phyloP scores from a whole-genome alignment of 2,888 invertebrate genomes.

The Hyalella azteca region DNA sequence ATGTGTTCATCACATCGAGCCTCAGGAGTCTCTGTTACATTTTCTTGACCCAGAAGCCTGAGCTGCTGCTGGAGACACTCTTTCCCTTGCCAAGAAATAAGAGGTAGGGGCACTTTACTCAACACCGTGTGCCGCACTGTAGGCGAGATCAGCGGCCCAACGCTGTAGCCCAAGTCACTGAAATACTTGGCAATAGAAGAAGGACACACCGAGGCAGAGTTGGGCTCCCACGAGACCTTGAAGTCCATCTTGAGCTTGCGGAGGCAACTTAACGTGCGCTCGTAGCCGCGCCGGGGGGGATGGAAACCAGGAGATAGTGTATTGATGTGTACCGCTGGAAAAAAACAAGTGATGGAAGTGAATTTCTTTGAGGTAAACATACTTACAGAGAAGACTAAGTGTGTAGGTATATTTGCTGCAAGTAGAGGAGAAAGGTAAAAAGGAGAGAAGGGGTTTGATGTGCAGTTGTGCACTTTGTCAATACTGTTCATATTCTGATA shows the following conservation, averaged over 20 bases:
- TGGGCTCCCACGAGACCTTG: background rate
- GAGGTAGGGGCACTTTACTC: background rate
- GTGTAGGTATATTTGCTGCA: too few species aligned
- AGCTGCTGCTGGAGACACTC: background rate
- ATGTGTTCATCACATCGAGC: background rate
- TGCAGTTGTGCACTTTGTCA: too few species aligned
- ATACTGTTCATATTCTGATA: too few species aligned
- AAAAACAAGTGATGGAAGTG: background rate
- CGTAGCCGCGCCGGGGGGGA: background rate
- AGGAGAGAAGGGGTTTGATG: too few species aligned
- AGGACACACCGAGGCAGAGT: slow-evolving; percentile 40
- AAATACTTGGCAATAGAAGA: slow-evolving; percentile 57
- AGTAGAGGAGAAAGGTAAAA: too few species aligned
- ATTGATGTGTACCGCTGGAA: slow-evolving; percentile 7
- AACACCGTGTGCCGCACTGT: background rate
- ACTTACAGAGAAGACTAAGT: too few species aligned
- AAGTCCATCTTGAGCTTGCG: slow-evolving; percentile 7
- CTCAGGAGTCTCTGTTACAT: background rate
- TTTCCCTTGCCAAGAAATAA: background rate
- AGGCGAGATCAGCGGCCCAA: slow-evolving; percentile 3
- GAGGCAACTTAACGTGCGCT: background rate
- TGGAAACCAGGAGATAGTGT: background rate
- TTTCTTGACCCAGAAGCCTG: background rate
- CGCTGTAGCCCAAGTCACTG: slow-evolving; percentile 45
- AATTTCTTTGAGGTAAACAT: too few species aligned